Percentiles rank a stretch among this genome's conserved stretches.
phyloP scores from a whole-genome alignment of 2,888 invertebrate genomes.

The Chironomus riparius region DNA sequence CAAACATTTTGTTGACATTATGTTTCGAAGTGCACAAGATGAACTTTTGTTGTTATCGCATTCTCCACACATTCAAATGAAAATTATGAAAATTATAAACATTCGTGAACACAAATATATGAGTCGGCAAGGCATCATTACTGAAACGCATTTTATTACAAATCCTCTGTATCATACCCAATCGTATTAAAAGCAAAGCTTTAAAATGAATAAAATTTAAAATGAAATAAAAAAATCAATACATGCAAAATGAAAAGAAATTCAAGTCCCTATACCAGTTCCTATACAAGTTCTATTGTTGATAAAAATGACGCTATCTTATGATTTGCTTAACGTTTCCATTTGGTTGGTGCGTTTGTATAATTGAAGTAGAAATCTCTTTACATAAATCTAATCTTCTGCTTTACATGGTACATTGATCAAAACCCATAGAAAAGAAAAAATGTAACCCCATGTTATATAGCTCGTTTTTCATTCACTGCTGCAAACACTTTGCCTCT shows the following conservation, averaged over 20 bases:
- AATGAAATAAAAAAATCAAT: too few species aligned
- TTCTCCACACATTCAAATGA: too few species aligned
- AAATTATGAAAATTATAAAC: background rate
- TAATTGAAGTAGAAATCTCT: conserved; percentile 16
- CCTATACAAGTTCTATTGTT: background rate
- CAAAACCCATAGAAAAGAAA: conserved; percentile 16
- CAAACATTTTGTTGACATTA: background rate
- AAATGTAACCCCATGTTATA: background rate
- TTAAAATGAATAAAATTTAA: too few species aligned
- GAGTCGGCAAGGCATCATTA: background rate
- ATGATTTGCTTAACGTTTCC: background rate
- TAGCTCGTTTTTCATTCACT: background rate
- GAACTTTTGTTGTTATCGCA: too few species aligned
- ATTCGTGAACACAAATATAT: background rate
- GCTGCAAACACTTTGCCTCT: too few species aligned
- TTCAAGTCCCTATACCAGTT: too few species aligned
- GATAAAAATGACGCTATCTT: background rate
- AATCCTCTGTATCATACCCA: too few species aligned
- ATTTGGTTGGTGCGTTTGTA: background rate
- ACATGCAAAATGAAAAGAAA: too few species aligned
- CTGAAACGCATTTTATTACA: background rate
- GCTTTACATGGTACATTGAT: conserved; percentile 27
- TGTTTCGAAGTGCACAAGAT: background rate
- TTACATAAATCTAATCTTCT: conserved; percentile 26
- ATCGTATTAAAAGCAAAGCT: too few species aligned